Evolutionary conservation across 2,797 vertebrate genomes (phyloP), one percentile per base, ranked within the genome.

Genomic region (Australoheros facetus): DNA sequence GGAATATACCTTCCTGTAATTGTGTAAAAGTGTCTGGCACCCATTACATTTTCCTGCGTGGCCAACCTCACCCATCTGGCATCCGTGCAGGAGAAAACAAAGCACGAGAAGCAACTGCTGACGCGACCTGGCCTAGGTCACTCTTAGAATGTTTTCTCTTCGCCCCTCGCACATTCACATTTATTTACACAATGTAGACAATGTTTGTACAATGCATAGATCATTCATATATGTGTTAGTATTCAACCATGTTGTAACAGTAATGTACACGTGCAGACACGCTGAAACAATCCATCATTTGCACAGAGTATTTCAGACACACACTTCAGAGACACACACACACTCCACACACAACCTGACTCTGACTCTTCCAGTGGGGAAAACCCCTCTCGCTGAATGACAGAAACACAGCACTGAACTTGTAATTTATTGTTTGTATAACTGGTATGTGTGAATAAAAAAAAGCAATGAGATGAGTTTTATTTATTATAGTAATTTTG

Each of bases 381-480:
- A 86, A 87, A 91, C 88, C 80, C 75, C 54, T 85, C 84, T 87
- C 39, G 73, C 81, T 86, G 89, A 94, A 92, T 62, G 86, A 95
- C 94, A 91, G 92, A 93, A 96, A 96, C 95, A 94, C 95, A 96
- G 97, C 98, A 99, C 98, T 99, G 98, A 99, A 97, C 96, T 95
- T 97, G 97, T 98, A 98, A 99, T 98, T 99, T 99, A 99, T 98
- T 98, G 94, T 98, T 97, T 97, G 97, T 97, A 96, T 95, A 97
- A 97, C 96, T 97, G 88, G 91, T 97, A 96, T 97, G 97, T 99
- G 97, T 97, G 94, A 94, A 90, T 92, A 92, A 96, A 84, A 72
- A 89, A 90, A 26, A 26, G 26, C 85, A 77, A 96, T 95, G 95
- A 96, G 95, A 97, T 96, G 94, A 96, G 94, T 96, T 93, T 97